A percentile compares a stretch with the other conserved stretches of the same genome.
Evolutionary conservation across 1,140 invertebrate species (phyloP).

Genomic region (Scaptodrosophila lebanonensis): DNA sequence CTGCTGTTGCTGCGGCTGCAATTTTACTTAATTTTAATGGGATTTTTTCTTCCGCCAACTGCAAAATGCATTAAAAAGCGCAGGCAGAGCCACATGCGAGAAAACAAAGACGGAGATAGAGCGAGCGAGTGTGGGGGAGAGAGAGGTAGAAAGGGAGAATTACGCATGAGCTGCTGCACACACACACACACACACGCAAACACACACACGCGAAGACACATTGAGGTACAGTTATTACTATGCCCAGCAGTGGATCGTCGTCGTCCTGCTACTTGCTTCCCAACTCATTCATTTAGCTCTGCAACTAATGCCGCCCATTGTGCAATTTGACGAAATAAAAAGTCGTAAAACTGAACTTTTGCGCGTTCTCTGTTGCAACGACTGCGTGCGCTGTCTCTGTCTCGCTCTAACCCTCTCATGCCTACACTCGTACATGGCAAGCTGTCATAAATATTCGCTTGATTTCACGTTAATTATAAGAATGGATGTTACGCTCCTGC

Average conservation of each 20-base stretch:
- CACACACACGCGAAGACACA: neutral
- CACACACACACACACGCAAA: neutral
- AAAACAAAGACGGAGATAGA: too few species aligned
- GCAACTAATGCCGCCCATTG: slow-evolving; percentile 50
- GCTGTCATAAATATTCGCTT: slow-evolving; percentile 14
- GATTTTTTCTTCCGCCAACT: slow-evolving; percentile 73
- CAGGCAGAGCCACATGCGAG: slow-evolving; percentile 47
- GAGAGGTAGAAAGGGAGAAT: too few species aligned
- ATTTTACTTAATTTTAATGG: slow-evolving; percentile 77
- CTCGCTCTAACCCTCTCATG: too few species aligned
- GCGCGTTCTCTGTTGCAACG: too few species aligned
- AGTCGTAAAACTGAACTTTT: slow-evolving; percentile 57
- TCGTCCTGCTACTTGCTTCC: too few species aligned
- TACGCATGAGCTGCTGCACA: slow-evolving; percentile 16
- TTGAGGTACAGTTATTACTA: slow-evolving; percentile 23
- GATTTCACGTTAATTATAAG: slow-evolving; percentile 34
- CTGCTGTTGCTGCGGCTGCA: slow-evolving; percentile 54
- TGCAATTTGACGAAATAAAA: slow-evolving; percentile 69
- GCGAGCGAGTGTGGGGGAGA: too few species aligned
- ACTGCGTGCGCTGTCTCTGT: too few species aligned
- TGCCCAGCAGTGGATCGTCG: slow-evolving; percentile 26
- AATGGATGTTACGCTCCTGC: slow-evolving; percentile 20
- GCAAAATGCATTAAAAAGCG: slow-evolving; percentile 73
- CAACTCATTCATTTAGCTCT: too few species aligned
- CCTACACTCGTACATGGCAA: neutral